These are phyloP conservation scores for Limnephilus marmoratus DNA, from an alignment of 2,888 invertebrate genomes.

Conservation along the genomic window DNA sequence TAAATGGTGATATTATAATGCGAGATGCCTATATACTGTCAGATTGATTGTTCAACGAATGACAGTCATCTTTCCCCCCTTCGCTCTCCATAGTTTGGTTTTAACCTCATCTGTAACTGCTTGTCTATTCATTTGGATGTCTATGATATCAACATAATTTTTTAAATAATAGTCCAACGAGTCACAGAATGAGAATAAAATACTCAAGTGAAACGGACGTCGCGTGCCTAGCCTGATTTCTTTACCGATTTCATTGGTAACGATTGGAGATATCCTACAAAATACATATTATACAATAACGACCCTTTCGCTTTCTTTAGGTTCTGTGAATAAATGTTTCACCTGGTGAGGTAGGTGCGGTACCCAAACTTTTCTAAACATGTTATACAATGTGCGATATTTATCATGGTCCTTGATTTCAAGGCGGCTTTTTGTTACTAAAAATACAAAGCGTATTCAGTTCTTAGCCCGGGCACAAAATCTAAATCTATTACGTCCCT, in stretches of 20 bases:
- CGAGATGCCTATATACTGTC: too few species aligned
- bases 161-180: not conserved
- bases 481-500: conserved; percentile 59
- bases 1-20: too few species aligned
- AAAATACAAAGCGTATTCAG: not conserved
- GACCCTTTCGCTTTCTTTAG: not conserved
- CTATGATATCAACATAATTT: not conserved
- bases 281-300: not conserved
- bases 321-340: not conserved
- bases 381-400: not conserved
- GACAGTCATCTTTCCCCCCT: too few species aligned
- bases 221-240: not conserved
- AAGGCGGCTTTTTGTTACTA: not conserved
- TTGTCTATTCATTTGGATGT: too few species aligned
- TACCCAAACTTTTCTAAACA: not conserved
- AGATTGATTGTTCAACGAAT: too few species aligned
- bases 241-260: not conserved
- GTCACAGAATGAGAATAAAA: not conserved
- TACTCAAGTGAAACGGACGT: not conserved
- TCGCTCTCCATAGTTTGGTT: too few species aligned
- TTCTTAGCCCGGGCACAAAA: conserved; percentile 44
- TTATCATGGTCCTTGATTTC: not conserved
- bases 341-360: not conserved
- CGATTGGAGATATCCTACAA: not conserved
- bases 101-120: too few species aligned